Evolutionary conservation across 2,888 invertebrate species (phyloP).

Genomic region (Patella ulyssiponensis): DNA sequence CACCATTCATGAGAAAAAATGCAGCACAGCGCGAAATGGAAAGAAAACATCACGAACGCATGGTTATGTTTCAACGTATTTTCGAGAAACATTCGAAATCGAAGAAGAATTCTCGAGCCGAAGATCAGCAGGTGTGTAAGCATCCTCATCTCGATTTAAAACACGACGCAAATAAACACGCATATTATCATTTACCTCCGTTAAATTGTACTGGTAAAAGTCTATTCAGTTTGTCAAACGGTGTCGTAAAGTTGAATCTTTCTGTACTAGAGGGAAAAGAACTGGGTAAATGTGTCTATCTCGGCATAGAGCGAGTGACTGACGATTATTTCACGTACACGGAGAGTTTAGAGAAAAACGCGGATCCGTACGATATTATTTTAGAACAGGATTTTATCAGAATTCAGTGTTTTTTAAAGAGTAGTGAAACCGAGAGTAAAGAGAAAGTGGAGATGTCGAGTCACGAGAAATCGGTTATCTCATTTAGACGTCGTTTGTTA

Average conservation of each 20-base stretch:
- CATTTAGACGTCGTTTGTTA: slow-evolving; percentile 16
- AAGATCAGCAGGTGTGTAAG: slow-evolving; percentile 42
- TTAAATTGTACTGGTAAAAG: slow-evolving; percentile 48
- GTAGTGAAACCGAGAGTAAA: slow-evolving; percentile 19
- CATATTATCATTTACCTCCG: slow-evolving; percentile 47
- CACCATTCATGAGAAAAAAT: neutral
- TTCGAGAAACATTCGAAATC: slow-evolving; percentile 15
- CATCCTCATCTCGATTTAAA: slow-evolving; percentile 48
- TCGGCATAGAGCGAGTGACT: slow-evolving; percentile 47
- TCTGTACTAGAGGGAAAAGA: slow-evolving; percentile 35
- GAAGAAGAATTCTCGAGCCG: neutral
- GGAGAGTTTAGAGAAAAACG: slow-evolving; percentile 36
- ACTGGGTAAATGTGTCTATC: slow-evolving; percentile 54
- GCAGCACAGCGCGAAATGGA: slow-evolving; percentile 1
- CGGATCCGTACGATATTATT: slow-evolving; percentile 45
- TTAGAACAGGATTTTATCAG: slow-evolving; percentile 58
- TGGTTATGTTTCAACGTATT: slow-evolving; percentile 17
- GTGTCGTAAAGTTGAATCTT: slow-evolving; percentile 45
- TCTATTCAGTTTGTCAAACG: slow-evolving; percentile 48
- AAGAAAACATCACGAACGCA: slow-evolving; percentile 7
- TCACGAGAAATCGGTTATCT: neutral
- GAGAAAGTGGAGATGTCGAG: neutral
- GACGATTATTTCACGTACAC: slow-evolving; percentile 53
- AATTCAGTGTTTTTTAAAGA: slow-evolving; percentile 49
- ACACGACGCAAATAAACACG: slow-evolving; percentile 53